These are phyloP conservation scores for Sphaeramia orbicularis DNA, from an alignment of 2,797 vertebrate species.

Conservation along the genomic window DNA sequence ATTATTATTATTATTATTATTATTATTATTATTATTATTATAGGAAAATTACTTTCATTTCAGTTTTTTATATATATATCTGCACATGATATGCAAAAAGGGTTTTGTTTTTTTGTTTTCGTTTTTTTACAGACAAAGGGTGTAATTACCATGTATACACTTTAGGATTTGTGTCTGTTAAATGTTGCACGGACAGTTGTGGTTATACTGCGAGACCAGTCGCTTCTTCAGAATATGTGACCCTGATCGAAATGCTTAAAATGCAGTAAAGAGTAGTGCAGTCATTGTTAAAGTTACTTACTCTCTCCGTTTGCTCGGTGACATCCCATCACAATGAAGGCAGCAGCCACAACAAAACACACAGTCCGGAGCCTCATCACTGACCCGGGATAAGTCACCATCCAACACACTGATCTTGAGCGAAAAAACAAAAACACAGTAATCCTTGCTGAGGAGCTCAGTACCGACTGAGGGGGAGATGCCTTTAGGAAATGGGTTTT, in stretches of 20 bases:
- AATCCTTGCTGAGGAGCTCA: constrained; percentile 47
- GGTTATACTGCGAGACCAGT: neutral
- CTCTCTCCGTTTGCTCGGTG: constrained; percentile 78
- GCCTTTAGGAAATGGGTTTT: constrained; percentile 70
- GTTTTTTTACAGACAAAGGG: no score
- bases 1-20: no score
- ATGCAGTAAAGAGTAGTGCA: neutral
- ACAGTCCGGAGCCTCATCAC: constrained; percentile 83
- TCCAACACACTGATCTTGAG: constrained; percentile 41
- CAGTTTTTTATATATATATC: no score
- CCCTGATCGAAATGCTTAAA: neutral
- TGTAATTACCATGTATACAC: no score
- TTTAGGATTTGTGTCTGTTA: neutral
- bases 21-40: no score
- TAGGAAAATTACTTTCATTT: no score
- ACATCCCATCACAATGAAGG: constrained; percentile 75
- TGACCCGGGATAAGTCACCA: constrained; percentile 59
- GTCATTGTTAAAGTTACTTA: constrained; percentile 65
- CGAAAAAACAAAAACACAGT: constrained; percentile 28
- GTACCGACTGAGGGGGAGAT: constrained; percentile 32
- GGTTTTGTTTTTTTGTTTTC: no score
- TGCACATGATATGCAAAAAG: no score
- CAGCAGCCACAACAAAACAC: constrained; percentile 72
- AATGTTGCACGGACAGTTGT: neutral
- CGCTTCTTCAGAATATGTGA: neutral